Evolutionary conservation across 2,797 vertebrate species (phyloP).

Genomic region (Pogonophryne albipinna): DNA sequence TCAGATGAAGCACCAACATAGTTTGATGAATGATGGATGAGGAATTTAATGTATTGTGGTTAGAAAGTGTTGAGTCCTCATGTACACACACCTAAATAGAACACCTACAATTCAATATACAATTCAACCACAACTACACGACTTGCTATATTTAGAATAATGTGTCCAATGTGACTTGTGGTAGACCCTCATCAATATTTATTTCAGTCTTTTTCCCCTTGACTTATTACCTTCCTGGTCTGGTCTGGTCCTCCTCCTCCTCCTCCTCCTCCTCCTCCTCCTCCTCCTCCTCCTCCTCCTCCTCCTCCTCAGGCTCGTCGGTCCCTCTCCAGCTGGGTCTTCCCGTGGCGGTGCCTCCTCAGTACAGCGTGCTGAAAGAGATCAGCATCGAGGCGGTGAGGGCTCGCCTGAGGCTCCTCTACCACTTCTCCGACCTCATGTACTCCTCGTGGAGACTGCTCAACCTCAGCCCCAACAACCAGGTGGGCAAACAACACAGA

Average conservation of each 20-base stretch:
- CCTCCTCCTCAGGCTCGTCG: conserved; percentile 72
- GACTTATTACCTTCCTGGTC: not conserved
- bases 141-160: not conserved
- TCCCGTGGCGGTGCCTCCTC: conserved; percentile 83
- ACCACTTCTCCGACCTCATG: conserved; percentile 91
- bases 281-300: not conserved
- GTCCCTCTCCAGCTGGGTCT: conserved; percentile 85
- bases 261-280: not conserved
- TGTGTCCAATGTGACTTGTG: not conserved
- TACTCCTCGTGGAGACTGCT: conserved; percentile 88
- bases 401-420: conserved; percentile 84
- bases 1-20: not conserved
- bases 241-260: too few relatives aligned
- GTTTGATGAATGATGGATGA: not conserved
- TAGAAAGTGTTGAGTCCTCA: not conserved
- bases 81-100: not conserved
- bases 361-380: conserved; percentile 85
- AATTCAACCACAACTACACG: not conserved
- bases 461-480: conserved; percentile 86
- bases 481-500: conserved; percentile 67
- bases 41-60: not conserved
- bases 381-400: conserved; percentile 84
- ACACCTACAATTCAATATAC: too few relatives aligned
- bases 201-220: not conserved
- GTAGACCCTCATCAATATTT: not conserved